Evolutionary conservation across 2,113 vertebrate genomes (phyloP).

Genomic region (Calcarius ornatus): DNA sequence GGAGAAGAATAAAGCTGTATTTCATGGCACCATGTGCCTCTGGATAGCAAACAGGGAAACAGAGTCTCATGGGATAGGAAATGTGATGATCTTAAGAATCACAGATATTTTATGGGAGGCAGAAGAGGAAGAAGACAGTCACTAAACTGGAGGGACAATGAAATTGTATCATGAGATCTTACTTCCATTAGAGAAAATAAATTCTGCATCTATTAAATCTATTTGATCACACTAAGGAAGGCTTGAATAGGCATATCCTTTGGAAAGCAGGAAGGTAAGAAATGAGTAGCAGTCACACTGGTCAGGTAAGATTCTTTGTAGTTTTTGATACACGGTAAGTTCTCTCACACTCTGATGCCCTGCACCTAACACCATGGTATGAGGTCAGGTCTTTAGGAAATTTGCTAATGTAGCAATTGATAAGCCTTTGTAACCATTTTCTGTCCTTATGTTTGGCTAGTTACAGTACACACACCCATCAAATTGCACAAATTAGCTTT

Average conservation of each 20-base stretch:
- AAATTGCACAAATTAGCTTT: not conserved
- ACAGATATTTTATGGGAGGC: not conserved
- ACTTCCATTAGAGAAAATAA: not conserved
- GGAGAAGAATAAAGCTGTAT: not conserved
- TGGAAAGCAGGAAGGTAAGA: not conserved
- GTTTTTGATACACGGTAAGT: not conserved
- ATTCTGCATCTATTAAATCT: not conserved
- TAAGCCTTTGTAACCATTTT: not conserved
- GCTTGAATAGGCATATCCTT: not conserved
- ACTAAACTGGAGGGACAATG: not conserved
- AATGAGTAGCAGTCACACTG: not conserved
- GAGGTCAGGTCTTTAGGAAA: not conserved
- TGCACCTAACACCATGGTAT: fast-evolving
- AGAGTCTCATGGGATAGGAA: not conserved
- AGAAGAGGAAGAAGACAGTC: not conserved
- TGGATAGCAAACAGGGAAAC: not conserved
- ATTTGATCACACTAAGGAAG: not conserved
- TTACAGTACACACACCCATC: not conserved
- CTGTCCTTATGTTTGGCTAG: not conserved
- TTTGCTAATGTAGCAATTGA: not conserved
- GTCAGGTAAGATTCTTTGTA: not conserved
- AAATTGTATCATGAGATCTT: not conserved
- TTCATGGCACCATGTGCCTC: not conserved
- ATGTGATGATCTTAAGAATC: not conserved
- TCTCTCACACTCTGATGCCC: not conserved